Conservation (phyloP, 1,140 invertebrate species). For the Plectrocnemia conspersa region DNA sequence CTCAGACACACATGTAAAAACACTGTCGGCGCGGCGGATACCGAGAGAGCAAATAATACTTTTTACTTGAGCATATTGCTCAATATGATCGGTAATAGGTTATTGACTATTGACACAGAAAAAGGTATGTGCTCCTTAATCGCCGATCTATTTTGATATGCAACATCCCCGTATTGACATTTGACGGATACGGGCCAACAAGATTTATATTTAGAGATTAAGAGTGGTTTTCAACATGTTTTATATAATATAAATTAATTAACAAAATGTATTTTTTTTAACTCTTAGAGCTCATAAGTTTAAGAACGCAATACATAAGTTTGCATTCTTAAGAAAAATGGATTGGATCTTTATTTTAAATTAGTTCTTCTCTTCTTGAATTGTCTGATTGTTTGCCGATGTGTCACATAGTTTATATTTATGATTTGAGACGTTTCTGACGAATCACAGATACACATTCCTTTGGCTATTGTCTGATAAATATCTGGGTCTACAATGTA, state of each 20-base stretch:
- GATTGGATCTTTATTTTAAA: too few species aligned
- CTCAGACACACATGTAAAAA: conserved; percentile 31
- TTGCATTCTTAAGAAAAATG: too few species aligned
- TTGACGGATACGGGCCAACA: conserved; percentile 11
- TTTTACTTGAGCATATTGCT: conserved; percentile 38
- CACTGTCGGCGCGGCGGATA: not conserved
- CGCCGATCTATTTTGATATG: conserved; percentile 11
- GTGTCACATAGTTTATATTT: too few species aligned
- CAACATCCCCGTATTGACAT: conserved; percentile 7
- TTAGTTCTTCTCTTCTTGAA: too few species aligned
- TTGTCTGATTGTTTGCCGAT: too few species aligned
- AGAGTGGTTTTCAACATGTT: conserved; percentile 1
- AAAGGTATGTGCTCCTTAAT: conserved; percentile 1
- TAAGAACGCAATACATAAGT: too few species aligned
- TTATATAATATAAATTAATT: not conserved
- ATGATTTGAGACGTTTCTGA: too few species aligned
- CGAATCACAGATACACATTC: too few species aligned
- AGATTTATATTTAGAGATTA: conserved; percentile 2
- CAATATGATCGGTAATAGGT: conserved; percentile 40
- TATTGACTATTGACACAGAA: conserved; percentile 2
- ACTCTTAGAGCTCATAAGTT: too few species aligned
- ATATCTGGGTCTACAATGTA: too few species aligned
- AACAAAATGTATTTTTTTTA: too few species aligned
- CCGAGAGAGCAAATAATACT: not conserved
- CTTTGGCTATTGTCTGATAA: too few species aligned